Percentiles rank a stretch among this genome's conserved stretches.
Evolutionary conservation across 2,888 invertebrate genomes (phyloP).

Genomic region (Drosophila kambysellisi): DNA sequence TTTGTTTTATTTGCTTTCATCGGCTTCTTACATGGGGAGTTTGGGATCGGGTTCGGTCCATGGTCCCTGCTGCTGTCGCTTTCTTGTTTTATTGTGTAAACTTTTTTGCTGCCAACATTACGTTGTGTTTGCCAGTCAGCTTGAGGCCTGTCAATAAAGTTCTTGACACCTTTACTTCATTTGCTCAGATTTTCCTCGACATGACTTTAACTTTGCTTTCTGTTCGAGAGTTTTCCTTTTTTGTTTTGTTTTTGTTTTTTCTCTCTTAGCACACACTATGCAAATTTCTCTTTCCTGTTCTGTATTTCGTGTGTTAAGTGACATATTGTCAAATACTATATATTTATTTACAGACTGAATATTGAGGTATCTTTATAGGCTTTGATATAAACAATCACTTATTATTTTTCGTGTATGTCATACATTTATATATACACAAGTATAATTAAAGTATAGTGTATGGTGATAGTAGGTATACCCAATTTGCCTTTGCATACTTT

Average conservation of each 20-base stretch:
- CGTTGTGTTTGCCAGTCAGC: conserved; percentile 58
- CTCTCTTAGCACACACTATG: conserved; percentile 42
- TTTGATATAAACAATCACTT: not conserved
- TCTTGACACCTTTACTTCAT: conserved; percentile 81
- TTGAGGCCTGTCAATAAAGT: conserved; percentile 76
- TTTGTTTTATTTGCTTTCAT: conserved; percentile 70
- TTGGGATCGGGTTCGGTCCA: conserved; percentile 16
- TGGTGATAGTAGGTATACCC: not conserved
- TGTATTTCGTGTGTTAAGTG: conserved; percentile 23
- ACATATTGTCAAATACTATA: not conserved
- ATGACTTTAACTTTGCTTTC: conserved; percentile 74
- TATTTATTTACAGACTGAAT: not conserved
- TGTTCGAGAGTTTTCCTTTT: conserved; percentile 39
- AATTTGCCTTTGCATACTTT: not conserved
- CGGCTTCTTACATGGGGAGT: conserved; percentile 49
- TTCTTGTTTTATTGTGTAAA: conserved; percentile 51
- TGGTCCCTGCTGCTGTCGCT: conserved; percentile 16
- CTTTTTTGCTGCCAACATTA: conserved; percentile 45
- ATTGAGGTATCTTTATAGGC: not conserved
- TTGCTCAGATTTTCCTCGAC: conserved; percentile 73
- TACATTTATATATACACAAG: not conserved
- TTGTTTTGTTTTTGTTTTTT: not conserved
- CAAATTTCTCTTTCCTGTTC: conserved; percentile 43
- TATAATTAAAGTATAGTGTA: not conserved
- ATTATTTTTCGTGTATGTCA: not conserved